Conservation (phyloP, 2,113 vertebrate species). For the Alosa alosa region DNA sequence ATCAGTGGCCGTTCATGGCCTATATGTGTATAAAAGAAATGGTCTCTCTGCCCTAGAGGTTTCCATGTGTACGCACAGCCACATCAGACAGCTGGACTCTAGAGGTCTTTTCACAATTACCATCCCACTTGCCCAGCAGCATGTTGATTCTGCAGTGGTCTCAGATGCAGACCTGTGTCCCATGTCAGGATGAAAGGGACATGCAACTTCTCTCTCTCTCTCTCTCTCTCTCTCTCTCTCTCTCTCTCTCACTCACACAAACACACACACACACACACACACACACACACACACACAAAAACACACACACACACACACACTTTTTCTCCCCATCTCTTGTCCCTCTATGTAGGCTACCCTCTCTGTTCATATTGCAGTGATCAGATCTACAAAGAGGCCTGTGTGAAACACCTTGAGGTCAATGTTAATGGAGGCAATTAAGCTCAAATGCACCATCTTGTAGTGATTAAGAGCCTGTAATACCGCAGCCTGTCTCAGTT, state of each 20-base stretch:
- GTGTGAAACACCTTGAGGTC: slow-evolving; percentile 4
- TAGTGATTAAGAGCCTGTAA: slow-evolving; percentile 4
- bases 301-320: background rate
- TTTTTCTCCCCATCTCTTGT: background rate
- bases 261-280: background rate
- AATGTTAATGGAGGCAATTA: slow-evolving; percentile 5
- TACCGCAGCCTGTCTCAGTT: background rate
- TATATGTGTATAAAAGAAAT: background rate
- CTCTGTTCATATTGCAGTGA: background rate
- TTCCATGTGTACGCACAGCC: background rate
- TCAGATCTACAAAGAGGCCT: background rate
- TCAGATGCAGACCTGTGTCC: background rate
- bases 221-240: too few relatives aligned
- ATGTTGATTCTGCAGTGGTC: background rate
- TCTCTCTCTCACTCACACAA: background rate
- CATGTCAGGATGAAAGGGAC: background rate
- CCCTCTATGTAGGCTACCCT: background rate
- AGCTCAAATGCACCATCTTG: background rate
- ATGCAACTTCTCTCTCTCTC: background rate
- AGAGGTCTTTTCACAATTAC: background rate
- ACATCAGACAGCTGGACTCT: slow-evolving; percentile 9
- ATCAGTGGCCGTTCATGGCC: background rate
- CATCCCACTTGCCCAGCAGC: background rate
- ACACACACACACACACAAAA: background rate
- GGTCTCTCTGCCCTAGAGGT: background rate